These are phyloP conservation scores for Bellardia pandia DNA, from an alignment of 2,888 invertebrate genomes.

Conservation along the genomic window DNA sequence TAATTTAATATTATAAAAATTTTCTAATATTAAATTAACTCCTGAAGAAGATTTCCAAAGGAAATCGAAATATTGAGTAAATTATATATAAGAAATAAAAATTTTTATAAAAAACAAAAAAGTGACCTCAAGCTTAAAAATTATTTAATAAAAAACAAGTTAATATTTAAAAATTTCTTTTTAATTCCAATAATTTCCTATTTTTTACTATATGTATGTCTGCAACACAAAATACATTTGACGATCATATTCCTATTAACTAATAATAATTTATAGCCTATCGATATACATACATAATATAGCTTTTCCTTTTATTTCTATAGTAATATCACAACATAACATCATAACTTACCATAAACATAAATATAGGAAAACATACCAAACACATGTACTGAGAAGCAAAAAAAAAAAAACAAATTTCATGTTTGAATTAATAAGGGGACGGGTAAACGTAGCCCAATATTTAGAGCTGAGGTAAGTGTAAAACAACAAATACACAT, in stretches of 20 bases:
- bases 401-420: slow-evolving; percentile 49
- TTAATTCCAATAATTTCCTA: background rate
- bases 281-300: background rate
- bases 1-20: too few species aligned
- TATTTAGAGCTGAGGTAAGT: slow-evolving; percentile 17
- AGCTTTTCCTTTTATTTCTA: background rate
- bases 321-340: slow-evolving; percentile 24
- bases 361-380: slow-evolving; percentile 1
- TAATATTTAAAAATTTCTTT: slow-evolving; percentile 23
- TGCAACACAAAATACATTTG: slow-evolving; percentile 4
- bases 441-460: background rate
- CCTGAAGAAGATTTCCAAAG: too few species aligned
- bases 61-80: too few species aligned
- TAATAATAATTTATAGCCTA: slow-evolving; percentile 43
- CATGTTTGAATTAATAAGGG: slow-evolving; percentile 4
- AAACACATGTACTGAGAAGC: slow-evolving; percentile 44
- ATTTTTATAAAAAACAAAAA: too few species aligned
- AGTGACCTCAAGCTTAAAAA: too few species aligned
- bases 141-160: too few species aligned
- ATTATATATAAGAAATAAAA: too few species aligned
- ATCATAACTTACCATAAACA: slow-evolving; percentile 38
- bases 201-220: background rate
- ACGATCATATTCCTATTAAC: slow-evolving; percentile 28
- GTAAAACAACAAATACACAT: slow-evolving; percentile 27
- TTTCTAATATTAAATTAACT: too few species aligned